phyloP scores from a whole-genome alignment of 2,888 invertebrate species.

The Hanleya hanleyi region DNA sequence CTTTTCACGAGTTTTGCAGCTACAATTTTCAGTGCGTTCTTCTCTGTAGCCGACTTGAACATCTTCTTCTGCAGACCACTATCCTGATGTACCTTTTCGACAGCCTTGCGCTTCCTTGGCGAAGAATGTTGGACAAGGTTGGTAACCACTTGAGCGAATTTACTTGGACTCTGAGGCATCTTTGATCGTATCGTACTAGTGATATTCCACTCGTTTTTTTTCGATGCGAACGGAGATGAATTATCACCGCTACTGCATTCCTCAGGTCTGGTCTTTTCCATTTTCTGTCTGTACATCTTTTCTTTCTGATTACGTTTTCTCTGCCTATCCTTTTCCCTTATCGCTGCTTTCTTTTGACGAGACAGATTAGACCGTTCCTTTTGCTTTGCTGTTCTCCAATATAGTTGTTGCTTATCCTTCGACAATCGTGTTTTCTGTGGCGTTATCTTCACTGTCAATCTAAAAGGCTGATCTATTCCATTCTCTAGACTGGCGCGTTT shows the following conservation, averaged over 20 bases:
- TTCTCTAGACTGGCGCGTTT: background rate
- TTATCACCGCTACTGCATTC: no score
- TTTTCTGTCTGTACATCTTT: background rate
- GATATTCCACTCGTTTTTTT: no score
- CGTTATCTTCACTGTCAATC: background rate
- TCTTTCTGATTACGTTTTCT: constrained; percentile 28
- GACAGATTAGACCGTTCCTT: constrained; percentile 17
- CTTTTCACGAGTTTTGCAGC: background rate
- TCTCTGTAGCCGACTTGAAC: background rate
- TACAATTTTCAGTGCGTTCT: background rate
- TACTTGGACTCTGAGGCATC: no score
- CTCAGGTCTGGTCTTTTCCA: background rate
- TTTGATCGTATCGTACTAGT: no score
- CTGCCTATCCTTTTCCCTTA: constrained; percentile 26
- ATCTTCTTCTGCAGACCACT: background rate
- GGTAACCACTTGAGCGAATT: no score
- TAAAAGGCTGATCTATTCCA: background rate
- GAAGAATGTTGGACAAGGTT: no score
- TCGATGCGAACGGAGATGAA: no score
- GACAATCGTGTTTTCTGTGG: background rate
- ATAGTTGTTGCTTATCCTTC: constrained; percentile 15
- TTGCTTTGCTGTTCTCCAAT: constrained; percentile 24
- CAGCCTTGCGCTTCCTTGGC: constrained; percentile 19
- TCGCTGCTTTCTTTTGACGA: constrained; percentile 29
- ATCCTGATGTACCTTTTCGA: constrained; percentile 1